These are phyloP conservation scores for Tethya wilhelma DNA, from an alignment of 37 sponge, comb jelly and placozoan genomes.

Conservation along the genomic window DNA sequence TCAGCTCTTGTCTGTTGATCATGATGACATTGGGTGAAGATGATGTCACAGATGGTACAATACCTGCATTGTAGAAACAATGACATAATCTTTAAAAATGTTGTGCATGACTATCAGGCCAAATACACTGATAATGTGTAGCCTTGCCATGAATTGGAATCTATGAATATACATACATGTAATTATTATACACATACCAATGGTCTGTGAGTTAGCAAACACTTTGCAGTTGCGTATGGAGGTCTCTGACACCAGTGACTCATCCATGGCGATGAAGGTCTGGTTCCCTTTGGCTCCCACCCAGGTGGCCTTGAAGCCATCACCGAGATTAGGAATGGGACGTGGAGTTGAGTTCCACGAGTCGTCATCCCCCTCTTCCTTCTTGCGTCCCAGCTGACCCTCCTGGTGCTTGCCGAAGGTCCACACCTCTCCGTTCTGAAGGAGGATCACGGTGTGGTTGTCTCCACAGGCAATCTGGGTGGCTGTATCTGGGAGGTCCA, in stretches of 20 bases:
- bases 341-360: slow-evolving; percentile 72
- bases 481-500: slow-evolving; percentile 78
- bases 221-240: slow-evolving; percentile 38
- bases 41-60: slow-evolving; percentile 27
- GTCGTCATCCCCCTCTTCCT: slow-evolving; percentile 47
- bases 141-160: neutral
- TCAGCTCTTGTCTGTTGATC: slow-evolving; percentile 39
- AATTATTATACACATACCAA: slow-evolving; percentile 48
- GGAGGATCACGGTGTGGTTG: slow-evolving; percentile 89
- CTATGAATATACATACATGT: no score
- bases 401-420: slow-evolving; percentile 87
- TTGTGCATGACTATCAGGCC: neutral
- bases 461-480: slow-evolving; percentile 86
- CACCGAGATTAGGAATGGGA: slow-evolving; percentile 22
- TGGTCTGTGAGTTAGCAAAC: slow-evolving; percentile 51
- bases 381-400: slow-evolving; percentile 76
- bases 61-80: neutral
- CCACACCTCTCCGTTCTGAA: slow-evolving; percentile 69
- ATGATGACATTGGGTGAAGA: slow-evolving; percentile 18
- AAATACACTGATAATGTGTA: neutral
- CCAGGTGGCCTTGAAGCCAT: slow-evolving; percentile 59
- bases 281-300: slow-evolving; percentile 73
- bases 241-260: slow-evolving; percentile 67
- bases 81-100: neutral
- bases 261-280: slow-evolving; percentile 74